Evolutionary conservation across 1,140 invertebrate species (phyloP).

Genomic region (Neodiprion lecontei): DNA sequence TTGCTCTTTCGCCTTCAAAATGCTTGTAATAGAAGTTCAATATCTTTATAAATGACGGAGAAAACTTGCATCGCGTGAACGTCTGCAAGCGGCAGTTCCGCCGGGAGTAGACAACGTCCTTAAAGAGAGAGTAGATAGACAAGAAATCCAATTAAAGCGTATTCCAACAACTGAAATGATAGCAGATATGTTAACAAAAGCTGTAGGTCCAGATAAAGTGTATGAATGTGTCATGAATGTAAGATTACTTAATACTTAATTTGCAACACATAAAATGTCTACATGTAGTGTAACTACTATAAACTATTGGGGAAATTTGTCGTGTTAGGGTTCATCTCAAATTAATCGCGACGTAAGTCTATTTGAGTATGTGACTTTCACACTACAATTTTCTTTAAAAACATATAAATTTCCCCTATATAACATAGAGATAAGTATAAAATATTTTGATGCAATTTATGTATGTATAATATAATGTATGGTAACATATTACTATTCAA

Average conservation of each 20-base stretch:
- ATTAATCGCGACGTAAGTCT: background rate
- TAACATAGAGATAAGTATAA: background rate
- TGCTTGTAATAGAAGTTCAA: background rate
- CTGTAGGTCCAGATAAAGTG: constrained; percentile 2
- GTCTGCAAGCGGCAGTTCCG: too few relatives aligned
- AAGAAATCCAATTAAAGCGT: too few relatives aligned
- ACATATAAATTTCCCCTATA: background rate
- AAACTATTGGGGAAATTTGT: background rate
- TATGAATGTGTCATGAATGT: background rate
- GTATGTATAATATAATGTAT: background rate
- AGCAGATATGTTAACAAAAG: background rate
- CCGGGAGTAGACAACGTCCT: too few relatives aligned
- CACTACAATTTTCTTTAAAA: background rate
- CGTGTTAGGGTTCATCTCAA: background rate
- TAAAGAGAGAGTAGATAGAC: too few relatives aligned
- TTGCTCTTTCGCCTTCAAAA: background rate
- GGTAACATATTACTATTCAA: background rate
- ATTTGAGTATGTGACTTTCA: background rate
- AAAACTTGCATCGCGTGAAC: too few relatives aligned
- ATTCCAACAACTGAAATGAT: background rate
- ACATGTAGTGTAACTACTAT: background rate
- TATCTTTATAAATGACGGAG: background rate
- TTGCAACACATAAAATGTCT: background rate
- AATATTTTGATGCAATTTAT: background rate
- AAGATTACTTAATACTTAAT: background rate